phyloP scores from a whole-genome alignment of 2,797 vertebrate species.

The Champsocephalus gunnari region DNA sequence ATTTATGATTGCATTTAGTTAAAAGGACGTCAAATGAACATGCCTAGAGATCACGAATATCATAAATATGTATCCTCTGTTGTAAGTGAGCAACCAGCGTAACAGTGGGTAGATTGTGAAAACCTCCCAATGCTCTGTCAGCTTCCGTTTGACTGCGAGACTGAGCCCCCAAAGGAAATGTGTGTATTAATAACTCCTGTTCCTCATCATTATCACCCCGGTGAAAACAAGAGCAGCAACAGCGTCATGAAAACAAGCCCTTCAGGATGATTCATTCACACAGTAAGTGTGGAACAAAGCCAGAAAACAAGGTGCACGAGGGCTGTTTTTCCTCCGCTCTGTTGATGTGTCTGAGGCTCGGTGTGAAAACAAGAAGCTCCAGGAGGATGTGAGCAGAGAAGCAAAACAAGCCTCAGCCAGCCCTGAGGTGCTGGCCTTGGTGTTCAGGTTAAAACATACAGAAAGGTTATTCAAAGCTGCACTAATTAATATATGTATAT shows the following conservation, averaged over 20 bases:
- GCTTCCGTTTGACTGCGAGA: slow-evolving; percentile 62
- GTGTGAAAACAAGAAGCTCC: slow-evolving; percentile 25
- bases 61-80: slow-evolving; percentile 6
- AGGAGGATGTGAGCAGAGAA: slow-evolving; percentile 4
- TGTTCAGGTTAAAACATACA: background rate
- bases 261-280: slow-evolving; percentile 61
- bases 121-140: slow-evolving; percentile 53
- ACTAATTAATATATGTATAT: background rate
- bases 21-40: background rate
- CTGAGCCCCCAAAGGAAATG: slow-evolving; percentile 66
- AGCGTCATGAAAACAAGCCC: slow-evolving; percentile 55
- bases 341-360: slow-evolving; percentile 18
- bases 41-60: background rate
- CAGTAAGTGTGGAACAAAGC: slow-evolving; percentile 69
- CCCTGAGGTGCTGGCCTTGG: background rate
- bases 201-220: slow-evolving; percentile 69
- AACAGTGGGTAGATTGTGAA: slow-evolving; percentile 32
- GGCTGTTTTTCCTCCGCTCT: slow-evolving; percentile 30
- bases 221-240: slow-evolving; percentile 64
- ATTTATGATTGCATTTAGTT: background rate
- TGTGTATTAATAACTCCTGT: slow-evolving; percentile 75
- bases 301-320: slow-evolving; percentile 42
- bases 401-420: background rate
- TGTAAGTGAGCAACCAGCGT: slow-evolving; percentile 11
- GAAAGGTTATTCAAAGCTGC: slow-evolving; percentile 1